Conservation (phyloP, 2,888 invertebrate species). For the Ischnura elegans region DNA sequence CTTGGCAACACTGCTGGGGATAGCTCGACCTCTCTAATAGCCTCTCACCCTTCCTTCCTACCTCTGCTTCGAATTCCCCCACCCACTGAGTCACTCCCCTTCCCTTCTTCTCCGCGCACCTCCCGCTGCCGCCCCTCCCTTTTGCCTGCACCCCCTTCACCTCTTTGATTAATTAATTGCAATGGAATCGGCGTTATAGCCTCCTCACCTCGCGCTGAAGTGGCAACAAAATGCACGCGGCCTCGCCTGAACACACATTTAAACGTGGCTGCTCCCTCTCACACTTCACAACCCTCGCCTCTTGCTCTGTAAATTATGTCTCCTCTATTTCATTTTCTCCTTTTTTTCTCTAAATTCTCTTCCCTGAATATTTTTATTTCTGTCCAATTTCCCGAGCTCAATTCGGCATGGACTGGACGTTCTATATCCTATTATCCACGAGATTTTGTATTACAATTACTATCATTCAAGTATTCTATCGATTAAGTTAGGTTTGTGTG, state of each 20-base stretch:
- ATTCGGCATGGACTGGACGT: too few species aligned
- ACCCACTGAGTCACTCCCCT: background rate
- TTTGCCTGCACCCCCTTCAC: background rate
- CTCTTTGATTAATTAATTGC: slow-evolving; percentile 62
- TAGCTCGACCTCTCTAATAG: background rate
- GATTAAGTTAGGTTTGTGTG: too few species aligned
- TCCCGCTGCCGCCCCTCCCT: background rate
- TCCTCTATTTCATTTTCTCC: too few species aligned
- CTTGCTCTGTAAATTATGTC: too few species aligned
- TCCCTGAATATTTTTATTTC: too few species aligned
- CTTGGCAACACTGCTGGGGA: background rate
- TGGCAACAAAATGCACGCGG: slow-evolving; percentile 50
- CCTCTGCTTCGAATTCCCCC: too few species aligned
- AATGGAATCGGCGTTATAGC: slow-evolving; percentile 61
- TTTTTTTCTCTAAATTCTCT: too few species aligned
- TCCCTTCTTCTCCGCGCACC: background rate
- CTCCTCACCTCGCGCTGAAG: background rate
- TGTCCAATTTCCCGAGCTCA: too few species aligned
- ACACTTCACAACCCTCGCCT: background rate
- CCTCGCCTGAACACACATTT: slow-evolving; percentile 53
- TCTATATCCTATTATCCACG: too few species aligned
- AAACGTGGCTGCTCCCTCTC: background rate
- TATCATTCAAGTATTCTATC: too few species aligned
- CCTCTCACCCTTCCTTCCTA: background rate
- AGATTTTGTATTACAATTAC: too few species aligned